phyloP scores from a whole-genome alignment of 2,113 vertebrate genomes.

The Isurus oxyrinchus region DNA sequence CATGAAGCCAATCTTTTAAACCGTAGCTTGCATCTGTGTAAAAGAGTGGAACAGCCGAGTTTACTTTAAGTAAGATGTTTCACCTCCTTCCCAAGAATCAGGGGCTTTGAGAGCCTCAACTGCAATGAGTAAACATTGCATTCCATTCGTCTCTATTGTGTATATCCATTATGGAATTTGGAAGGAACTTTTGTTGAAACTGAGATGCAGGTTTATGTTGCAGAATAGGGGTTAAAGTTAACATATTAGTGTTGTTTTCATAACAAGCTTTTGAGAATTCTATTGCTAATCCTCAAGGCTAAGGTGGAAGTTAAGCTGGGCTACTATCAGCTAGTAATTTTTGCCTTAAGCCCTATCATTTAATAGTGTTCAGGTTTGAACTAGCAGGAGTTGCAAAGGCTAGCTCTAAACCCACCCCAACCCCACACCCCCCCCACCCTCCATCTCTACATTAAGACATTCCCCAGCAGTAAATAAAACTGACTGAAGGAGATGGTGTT shows the following conservation, averaged over 20 bases:
- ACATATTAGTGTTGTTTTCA: conserved; percentile 25
- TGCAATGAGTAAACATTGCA: neutral
- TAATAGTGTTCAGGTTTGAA: conserved; percentile 21
- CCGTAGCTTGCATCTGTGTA: neutral
- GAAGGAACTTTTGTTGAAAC: neutral
- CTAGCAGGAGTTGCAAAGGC: neutral
- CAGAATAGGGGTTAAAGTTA: neutral
- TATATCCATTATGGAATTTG: neutral
- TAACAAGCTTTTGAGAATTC: conserved; percentile 2
- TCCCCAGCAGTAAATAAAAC: conserved; percentile 28
- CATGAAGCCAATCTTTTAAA: neutral
- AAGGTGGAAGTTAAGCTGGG: neutral
- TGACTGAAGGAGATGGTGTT: conserved; percentile 20
- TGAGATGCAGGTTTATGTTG: neutral
- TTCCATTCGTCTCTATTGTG: neutral
- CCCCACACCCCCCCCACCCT: neutral
- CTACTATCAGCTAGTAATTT: neutral
- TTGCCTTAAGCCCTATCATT: neutral
- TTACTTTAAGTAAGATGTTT: neutral
- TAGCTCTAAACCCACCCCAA: neutral
- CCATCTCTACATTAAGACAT: neutral
- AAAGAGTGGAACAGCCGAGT: no score
- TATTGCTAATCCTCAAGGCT: neutral
- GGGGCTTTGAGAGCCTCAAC: neutral
- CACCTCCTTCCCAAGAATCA: neutral